phyloP scores from a whole-genome alignment of 1,140 invertebrate genomes.

The Paraescarpia echinospica region DNA sequence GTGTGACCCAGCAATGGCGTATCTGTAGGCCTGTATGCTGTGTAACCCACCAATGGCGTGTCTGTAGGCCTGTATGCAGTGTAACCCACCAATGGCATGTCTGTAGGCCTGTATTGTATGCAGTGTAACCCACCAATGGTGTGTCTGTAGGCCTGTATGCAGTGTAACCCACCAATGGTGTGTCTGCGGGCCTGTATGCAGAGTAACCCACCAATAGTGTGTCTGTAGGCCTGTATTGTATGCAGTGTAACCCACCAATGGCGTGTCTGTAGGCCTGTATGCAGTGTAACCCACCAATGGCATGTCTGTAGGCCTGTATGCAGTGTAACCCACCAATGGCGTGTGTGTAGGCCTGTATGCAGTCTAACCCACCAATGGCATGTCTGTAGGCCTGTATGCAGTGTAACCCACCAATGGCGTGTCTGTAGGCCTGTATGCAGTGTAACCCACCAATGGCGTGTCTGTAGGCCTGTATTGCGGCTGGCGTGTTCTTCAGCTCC shows the following conservation, averaged over 20 bases:
- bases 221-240: neutral
- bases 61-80: neutral
- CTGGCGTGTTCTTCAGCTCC: slow-evolving; percentile 97
- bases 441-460: slow-evolving; percentile 82
- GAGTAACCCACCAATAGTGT: neutral
- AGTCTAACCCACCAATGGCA: neutral
- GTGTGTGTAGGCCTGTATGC: neutral
- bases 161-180: neutral
- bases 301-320: neutral
- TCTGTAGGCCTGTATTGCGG: slow-evolving; percentile 94
- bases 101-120: neutral
- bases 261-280: neutral
- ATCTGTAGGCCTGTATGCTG: neutral
- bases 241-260: neutral
- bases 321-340: neutral
- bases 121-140: neutral
- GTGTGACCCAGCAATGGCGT: neutral
- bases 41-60: neutral
- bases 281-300: neutral
- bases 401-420: neutral
- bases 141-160: neutral
- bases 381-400: neutral
- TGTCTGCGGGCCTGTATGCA: neutral
- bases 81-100: neutral
- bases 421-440: neutral